These are phyloP conservation scores for Protobothrops mucrosquamatus DNA, from an alignment of 2,113 vertebrate species.

Conservation along the genomic window DNA sequence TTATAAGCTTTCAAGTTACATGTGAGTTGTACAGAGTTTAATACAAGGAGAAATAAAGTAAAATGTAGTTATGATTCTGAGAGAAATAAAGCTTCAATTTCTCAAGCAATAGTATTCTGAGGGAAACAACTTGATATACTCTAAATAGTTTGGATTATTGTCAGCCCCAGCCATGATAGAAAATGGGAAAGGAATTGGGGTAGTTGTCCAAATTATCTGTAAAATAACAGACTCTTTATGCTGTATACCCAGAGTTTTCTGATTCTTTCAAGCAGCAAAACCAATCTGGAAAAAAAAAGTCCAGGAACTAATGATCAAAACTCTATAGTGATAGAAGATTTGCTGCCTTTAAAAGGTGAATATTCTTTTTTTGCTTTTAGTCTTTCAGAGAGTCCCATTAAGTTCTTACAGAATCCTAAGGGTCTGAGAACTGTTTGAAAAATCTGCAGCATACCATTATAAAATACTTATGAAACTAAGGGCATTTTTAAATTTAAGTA, in stretches of 20 bases:
- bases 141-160: too few relatives aligned
- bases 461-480: neutral
- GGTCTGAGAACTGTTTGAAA: neutral
- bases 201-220: too few relatives aligned
- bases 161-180: too few relatives aligned
- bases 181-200: too few relatives aligned
- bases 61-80: neutral
- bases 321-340: too few relatives aligned
- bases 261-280: neutral
- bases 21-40: neutral
- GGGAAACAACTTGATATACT: too few relatives aligned
- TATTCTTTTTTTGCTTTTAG: neutral
- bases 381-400: neutral
- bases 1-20: neutral
- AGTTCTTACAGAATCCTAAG: neutral
- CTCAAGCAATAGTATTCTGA: neutral
- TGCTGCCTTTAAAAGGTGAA: neutral
- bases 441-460: neutral
- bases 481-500: neutral
- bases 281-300: too few relatives aligned
- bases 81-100: neutral
- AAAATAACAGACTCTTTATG: too few relatives aligned
- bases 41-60: neutral
- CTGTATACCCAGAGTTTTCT: neutral
- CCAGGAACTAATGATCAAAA: too few relatives aligned